A percentile compares a stretch with the other conserved stretches of the same genome.
phyloP scores from a whole-genome alignment of 1,140 invertebrate genomes.

The Saccostrea echinata region DNA sequence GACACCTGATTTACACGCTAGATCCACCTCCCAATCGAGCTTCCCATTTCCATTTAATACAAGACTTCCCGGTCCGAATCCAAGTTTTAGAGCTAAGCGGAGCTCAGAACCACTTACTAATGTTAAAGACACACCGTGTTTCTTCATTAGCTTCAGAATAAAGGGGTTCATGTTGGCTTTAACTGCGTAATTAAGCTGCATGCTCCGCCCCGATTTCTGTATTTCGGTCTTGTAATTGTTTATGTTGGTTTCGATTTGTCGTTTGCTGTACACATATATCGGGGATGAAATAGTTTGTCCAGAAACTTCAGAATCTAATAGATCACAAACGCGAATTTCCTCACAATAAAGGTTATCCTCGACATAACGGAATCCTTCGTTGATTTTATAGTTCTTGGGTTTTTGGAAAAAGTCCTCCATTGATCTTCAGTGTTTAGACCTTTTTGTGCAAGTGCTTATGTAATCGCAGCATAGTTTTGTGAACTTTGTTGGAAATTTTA shows the following conservation, averaged over 20 bases:
- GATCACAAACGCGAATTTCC: neutral
- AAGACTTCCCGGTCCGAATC: conserved; percentile 71
- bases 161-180: conserved; percentile 77
- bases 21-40: conserved; percentile 76
- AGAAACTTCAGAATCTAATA: neutral
- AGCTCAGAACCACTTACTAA: conserved; percentile 79
- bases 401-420: neutral
- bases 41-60: conserved; percentile 81
- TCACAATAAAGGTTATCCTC: conserved; percentile 11
- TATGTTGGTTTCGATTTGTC: conserved; percentile 70
- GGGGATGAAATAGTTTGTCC: conserved; percentile 58
- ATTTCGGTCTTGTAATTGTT: conserved; percentile 70
- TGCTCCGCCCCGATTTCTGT: conserved; percentile 67
- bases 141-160: conserved; percentile 72
- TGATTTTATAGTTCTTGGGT: neutral
- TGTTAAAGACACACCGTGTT: conserved; percentile 69
- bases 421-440: too few species aligned
- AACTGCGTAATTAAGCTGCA: conserved; percentile 75
- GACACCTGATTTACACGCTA: conserved; percentile 75
- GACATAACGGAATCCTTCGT: neutral
- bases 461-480: too few species aligned
- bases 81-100: conserved; percentile 72
- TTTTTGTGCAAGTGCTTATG: too few species aligned
- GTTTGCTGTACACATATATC: conserved; percentile 74
- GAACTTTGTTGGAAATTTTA: too few species aligned